These are phyloP conservation scores for Merops nubicus DNA, from an alignment of 2,113 vertebrate species.

Conservation along the genomic window DNA sequence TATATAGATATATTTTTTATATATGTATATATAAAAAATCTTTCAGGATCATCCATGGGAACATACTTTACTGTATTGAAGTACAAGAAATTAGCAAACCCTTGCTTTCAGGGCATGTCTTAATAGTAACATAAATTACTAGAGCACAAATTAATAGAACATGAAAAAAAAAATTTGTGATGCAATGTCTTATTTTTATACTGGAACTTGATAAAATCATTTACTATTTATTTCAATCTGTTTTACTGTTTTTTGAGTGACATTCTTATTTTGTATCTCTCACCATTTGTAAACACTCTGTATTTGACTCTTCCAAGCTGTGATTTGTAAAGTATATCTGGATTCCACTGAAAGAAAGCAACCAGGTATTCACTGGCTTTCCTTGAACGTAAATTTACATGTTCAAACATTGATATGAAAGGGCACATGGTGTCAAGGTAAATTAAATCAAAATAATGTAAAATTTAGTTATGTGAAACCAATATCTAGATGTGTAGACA, in stretches of 20 bases:
- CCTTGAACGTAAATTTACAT: background rate
- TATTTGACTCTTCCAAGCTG: background rate
- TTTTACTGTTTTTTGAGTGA: background rate
- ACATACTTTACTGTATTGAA: background rate
- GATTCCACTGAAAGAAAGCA: background rate
- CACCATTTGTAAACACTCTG: background rate
- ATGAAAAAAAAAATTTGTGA: background rate
- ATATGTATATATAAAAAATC: too few relatives aligned
- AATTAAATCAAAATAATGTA: background rate
- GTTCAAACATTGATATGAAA: background rate
- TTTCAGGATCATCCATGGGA: background rate
- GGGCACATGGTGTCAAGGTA: background rate
- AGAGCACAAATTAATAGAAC: too few relatives aligned
- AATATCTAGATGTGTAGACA: background rate
- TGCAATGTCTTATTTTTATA: background rate
- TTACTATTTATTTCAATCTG: background rate
- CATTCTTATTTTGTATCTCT: background rate
- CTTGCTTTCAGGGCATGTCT: background rate
- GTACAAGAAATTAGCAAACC: background rate
- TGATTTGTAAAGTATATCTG: background rate
- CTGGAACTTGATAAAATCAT: background rate
- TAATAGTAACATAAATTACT: background rate
- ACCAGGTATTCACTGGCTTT: rapidly evolving
- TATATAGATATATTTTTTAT: too few relatives aligned
- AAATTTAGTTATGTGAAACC: background rate